phyloP scores from a whole-genome alignment of 1,140 invertebrate genomes.

The Contarinia nasturtii region DNA sequence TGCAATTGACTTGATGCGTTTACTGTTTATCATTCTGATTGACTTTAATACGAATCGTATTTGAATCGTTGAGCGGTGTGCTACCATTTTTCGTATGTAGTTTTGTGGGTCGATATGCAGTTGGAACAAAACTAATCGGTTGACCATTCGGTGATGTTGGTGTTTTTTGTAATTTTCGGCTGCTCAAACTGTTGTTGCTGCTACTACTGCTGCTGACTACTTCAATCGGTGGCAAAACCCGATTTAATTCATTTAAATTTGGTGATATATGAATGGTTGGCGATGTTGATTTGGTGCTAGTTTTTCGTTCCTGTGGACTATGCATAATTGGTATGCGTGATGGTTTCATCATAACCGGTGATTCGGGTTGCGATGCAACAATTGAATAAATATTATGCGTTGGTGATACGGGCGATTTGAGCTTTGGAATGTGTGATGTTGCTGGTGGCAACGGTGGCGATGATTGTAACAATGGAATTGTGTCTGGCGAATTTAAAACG shows the following conservation, averaged over 20 bases:
- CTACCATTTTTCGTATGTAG: not conserved
- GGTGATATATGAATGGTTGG: not conserved
- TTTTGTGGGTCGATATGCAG: not conserved
- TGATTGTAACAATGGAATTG: conserved; percentile 1
- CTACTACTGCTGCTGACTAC: not conserved
- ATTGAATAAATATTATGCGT: too few species aligned
- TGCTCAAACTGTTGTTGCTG: not conserved
- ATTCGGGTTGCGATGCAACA: not conserved
- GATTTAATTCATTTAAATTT: not conserved
- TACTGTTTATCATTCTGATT: conserved; percentile 1
- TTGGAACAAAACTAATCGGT: too few species aligned
- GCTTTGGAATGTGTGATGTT: too few species aligned
- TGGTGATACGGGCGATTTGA: too few species aligned
- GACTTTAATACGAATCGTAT: conserved; percentile 4
- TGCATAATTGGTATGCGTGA: not conserved
- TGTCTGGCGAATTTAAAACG: conserved; percentile 3
- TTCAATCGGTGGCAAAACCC: not conserved
- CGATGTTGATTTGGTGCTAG: not conserved
- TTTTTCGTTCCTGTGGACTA: not conserved
- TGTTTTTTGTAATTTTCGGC: too few species aligned
- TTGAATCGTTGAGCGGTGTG: not conserved
- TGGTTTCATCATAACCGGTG: not conserved
- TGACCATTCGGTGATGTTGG: too few species aligned
- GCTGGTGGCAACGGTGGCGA: too few species aligned
- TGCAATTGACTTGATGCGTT: not conserved